Evolutionary conservation across 1,140 invertebrate genomes (phyloP).

Genomic region (Drosophila pandora): DNA sequence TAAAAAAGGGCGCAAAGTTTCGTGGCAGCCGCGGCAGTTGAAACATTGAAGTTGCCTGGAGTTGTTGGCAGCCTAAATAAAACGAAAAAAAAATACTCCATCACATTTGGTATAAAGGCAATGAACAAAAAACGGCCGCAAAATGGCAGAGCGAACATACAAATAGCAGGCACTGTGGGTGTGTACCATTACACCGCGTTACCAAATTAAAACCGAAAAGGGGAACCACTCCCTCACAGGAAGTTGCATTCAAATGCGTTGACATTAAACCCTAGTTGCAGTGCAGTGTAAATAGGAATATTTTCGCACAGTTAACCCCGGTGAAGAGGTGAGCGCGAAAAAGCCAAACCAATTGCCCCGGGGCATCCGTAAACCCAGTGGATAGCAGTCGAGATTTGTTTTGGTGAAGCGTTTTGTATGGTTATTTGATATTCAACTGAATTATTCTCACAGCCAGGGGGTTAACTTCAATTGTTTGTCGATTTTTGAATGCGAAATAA

Average conservation of each 20-base stretch:
- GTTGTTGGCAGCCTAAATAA: conserved; percentile 27
- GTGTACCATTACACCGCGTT: conserved; percentile 21
- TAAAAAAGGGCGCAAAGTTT: conserved; percentile 14
- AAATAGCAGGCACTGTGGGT: background rate
- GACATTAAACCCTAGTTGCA: conserved; percentile 50
- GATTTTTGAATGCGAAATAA: background rate
- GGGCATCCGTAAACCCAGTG: background rate
- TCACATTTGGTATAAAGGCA: conserved; percentile 55
- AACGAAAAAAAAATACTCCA: conserved; percentile 33
- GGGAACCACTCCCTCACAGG: conserved; percentile 46
- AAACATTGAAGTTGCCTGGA: conserved; percentile 47
- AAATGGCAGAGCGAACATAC: conserved; percentile 18
- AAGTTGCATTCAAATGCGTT: conserved; percentile 55
- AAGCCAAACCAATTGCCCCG: conserved; percentile 29
- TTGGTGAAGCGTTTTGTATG: background rate
- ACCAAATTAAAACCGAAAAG: conserved; percentile 67
- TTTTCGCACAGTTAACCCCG: conserved; percentile 14
- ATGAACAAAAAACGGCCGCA: conserved; percentile 55
- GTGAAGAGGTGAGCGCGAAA: conserved; percentile 8
- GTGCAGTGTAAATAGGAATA: conserved; percentile 59
- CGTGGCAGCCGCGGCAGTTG: conserved; percentile 23
- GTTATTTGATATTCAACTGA: background rate
- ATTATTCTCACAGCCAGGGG: background rate
- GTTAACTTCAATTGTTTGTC: background rate
- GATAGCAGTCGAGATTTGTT: conserved; percentile 16